Evolutionary conservation across 2,797 vertebrate genomes (phyloP).

Genomic region (Rhinogobio ventralis): DNA sequence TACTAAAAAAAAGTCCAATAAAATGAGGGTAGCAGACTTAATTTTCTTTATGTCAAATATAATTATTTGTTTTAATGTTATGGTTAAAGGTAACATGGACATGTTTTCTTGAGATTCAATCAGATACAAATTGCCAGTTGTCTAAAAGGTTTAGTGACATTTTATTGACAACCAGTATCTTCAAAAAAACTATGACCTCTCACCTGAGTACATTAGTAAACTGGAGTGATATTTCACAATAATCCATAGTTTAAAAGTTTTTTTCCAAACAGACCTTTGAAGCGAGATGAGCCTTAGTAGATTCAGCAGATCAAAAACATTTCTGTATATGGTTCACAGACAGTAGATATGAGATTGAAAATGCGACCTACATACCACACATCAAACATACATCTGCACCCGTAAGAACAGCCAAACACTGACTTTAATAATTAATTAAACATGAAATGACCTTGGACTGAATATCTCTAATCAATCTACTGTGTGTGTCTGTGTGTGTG

Average conservation of each 20-base stretch:
- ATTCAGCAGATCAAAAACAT: constrained; percentile 12
- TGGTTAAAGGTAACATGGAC: background rate
- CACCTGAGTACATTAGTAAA: background rate
- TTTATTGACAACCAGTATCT: background rate
- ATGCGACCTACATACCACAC: constrained; percentile 37
- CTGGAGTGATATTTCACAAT: background rate
- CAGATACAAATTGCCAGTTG: background rate
- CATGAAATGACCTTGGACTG: constrained; percentile 27
- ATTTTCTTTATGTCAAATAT: background rate
- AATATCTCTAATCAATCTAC: constrained; percentile 34
- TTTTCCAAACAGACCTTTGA: constrained; percentile 6
- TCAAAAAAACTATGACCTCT: background rate
- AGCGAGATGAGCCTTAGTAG: constrained; percentile 2
- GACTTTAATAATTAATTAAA: constrained; percentile 32
- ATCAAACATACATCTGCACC: constrained; percentile 29
- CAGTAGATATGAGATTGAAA: background rate
- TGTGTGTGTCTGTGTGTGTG: background rate
- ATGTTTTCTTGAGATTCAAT: background rate
- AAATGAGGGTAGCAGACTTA: background rate
- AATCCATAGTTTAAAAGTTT: background rate
- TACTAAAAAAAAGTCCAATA: background rate
- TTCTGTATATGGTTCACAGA: background rate
- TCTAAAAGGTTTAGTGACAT: background rate
- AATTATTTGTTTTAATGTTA: background rate
- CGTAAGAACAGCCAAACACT: background rate